Evolutionary conservation across 2,113 vertebrate species (phyloP), one percentile per base, ranked within the genome.

Genomic region (Labrus mixtus): DNA sequence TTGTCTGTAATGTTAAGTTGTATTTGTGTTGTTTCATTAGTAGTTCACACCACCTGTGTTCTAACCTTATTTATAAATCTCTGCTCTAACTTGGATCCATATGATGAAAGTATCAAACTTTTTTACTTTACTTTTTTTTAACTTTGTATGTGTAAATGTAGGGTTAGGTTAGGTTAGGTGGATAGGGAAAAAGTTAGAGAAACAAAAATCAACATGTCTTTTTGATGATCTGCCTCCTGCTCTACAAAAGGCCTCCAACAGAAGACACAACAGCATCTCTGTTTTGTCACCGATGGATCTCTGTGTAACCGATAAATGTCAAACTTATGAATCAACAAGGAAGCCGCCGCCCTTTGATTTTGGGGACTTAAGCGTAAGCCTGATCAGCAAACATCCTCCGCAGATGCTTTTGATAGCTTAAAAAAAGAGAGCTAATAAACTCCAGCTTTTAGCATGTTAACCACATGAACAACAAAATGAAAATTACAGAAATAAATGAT

Each of bases 251-350:
- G 54, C 64, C 17, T 43, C 51, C 20, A 25, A 54, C 19, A 55
- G 46, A 55, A 4, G 4, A 74, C 51, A 71, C 48, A 56, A 33
- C 1, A 1, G 19, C 4, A 41, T 66, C 23, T 70, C 23, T n/a
- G n/a, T 23, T 73, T 51, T 29, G 46, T 61, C 39, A 78, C 3
- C 1, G 2, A 50, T 50, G 65, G 13, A 50, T 73, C 41, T 59
- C 54, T 58, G 54, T 73, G 58, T 76, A 54, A 68, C n/a, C 3
- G 20, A 68, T 25, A 51, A 68, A 80, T 68, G 65, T 60, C 73
- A 54, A 61, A 80, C 51, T 12, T 12, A 55, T 55, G 60, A 59
- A 22, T 60, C 51, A 68, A 46, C 51, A 79, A 62, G 77, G 15
- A 71, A 54, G 50, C 45, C 66, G 37, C 13, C n/a, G 37, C 58